Base-by-base conservation (phyloP, 1,140 invertebrate genomes). In the Elysia chlorotica region DNA sequence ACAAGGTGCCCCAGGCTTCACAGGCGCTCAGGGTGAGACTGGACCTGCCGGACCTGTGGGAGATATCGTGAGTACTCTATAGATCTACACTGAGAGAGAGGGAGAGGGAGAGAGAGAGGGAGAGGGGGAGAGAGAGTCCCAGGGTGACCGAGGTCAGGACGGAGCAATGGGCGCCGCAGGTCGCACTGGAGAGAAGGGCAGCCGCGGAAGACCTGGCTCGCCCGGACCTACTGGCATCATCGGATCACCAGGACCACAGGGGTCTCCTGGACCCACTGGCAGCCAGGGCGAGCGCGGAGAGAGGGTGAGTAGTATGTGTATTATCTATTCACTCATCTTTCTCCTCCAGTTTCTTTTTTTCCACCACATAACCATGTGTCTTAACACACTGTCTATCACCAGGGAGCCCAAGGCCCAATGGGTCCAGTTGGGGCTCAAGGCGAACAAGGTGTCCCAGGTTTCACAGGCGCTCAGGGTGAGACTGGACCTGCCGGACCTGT, bases 391-490 rank as follows among this genome's bases (percentile, higher is more conserved):
- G 19, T 59, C 6, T 56, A 31, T 70, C 56, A 37, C 23, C 36
- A 83, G 81, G 81, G 81, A 59, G 74, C 76, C 53, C 63, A 78
- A 63, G 81, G 81, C 30, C 67, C 74, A 4, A 25, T 61, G 0
- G 83, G 83, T 10, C 68, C 78, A 17, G 63, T 76, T 23, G 82
- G 80, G 73, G 78, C 79, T 28, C 82, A 83, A 62, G 82, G 82
- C 68, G 80, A 83, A 38, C 67, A 77, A 41, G 82, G 82, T n/a
- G 19, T 33, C 21, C 69, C 75, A 36, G 83, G 83, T 73, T 75
- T 79, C 33, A 68, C 79, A 63, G 83, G 83, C 28, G 68, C 73
- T 28, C 76, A 77, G 30, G 82, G 82, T 41, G 80, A 83, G 65
- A 36, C 77, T 74, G 82, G 82, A 62, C 80, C 82, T 10, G n/a